Conservation (phyloP, 2,113 vertebrate species). For the Corythaeola cristata region DNA sequence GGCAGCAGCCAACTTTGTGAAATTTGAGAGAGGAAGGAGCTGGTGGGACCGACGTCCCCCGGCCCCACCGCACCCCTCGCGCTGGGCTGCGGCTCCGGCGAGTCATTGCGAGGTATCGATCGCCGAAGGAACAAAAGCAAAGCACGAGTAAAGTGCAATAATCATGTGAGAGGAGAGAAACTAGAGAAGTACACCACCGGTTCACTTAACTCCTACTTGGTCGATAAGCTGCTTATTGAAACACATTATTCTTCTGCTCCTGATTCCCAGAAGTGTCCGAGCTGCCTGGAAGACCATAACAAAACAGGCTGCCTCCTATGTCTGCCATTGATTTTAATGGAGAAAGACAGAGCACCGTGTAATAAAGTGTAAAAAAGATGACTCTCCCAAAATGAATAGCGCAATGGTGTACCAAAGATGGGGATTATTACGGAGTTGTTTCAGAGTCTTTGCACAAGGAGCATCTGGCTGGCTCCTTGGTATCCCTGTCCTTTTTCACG, state of each 20-base stretch:
- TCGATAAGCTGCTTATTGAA: slow-evolving; percentile 58
- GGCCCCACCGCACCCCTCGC: background rate
- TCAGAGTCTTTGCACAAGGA: background rate
- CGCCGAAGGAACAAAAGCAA: slow-evolving; percentile 12
- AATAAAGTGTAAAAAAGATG: background rate
- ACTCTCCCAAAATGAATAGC: slow-evolving; percentile 16
- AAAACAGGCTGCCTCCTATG: background rate
- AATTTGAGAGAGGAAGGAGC: background rate
- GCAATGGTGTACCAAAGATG: background rate
- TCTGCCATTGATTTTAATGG: slow-evolving; percentile 17
- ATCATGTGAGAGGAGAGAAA: background rate
- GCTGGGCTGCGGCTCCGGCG: background rate
- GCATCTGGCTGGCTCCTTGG: background rate
- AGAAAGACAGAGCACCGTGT: background rate
- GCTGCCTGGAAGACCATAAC: slow-evolving; percentile 10
- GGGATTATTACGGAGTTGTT: background rate
- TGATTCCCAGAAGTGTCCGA: slow-evolving; percentile 34
- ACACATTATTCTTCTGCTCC: slow-evolving; percentile 54
- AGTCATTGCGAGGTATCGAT: background rate
- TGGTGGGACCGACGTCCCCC: background rate
- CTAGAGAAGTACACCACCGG: slow-evolving; percentile 33
- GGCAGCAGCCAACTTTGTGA: accelerated
- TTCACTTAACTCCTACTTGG: slow-evolving; percentile 54
- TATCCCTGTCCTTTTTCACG: accelerated
- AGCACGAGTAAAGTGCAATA: slow-evolving; percentile 5